phyloP scores from a whole-genome alignment of 2,797 vertebrate species.

The Dryobates pubescens region DNA sequence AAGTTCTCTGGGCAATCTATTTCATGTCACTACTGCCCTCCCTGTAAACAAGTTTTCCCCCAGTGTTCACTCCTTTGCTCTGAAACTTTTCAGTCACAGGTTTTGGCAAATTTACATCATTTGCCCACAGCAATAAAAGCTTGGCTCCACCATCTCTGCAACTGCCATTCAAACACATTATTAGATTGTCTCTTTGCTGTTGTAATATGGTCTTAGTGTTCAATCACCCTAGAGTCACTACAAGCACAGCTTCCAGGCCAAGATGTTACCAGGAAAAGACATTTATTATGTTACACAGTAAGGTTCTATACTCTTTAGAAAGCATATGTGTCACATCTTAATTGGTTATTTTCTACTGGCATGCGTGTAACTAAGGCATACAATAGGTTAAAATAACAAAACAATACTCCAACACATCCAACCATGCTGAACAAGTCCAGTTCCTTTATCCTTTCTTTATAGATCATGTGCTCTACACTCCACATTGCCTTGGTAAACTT shows the following conservation, averaged over 20 bases:
- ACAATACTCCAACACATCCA: too few species aligned
- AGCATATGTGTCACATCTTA: too few species aligned
- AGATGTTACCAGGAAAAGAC: too few species aligned
- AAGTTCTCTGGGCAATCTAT: background rate
- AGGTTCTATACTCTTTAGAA: too few species aligned
- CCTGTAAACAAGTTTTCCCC: background rate
- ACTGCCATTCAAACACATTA: background rate
- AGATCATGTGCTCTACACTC: background rate
- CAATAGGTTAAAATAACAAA: too few species aligned
- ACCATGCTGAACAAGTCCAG: background rate
- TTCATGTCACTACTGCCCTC: background rate
- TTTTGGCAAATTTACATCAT: background rate
- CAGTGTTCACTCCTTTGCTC: background rate
- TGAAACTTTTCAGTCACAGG: background rate
- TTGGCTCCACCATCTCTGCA: background rate
- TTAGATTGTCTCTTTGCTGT: background rate
- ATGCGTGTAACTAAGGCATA: too few species aligned
- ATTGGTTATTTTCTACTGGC: too few species aligned
- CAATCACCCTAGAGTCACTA: too few species aligned
- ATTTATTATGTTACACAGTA: too few species aligned
- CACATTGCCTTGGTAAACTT: background rate
- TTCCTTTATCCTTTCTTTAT: background rate
- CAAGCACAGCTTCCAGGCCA: too few species aligned
- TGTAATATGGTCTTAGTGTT: too few species aligned
- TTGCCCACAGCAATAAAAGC: background rate